These are phyloP conservation scores for Bergia sp. DNA, from an alignment of 92 coral and sea anemone species.

Conservation along the genomic window DNA sequence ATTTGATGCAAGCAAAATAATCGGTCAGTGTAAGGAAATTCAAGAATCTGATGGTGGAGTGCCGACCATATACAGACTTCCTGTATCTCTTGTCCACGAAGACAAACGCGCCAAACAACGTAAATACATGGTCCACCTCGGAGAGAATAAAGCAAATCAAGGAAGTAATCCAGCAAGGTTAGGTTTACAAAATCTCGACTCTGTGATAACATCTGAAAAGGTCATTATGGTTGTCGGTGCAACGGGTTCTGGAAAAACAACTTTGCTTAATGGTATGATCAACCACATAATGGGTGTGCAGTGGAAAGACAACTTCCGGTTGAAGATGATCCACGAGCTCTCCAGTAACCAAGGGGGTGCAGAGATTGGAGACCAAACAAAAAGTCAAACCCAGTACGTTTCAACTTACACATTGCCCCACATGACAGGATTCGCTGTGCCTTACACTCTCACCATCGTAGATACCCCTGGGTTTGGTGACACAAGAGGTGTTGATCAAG, in stretches of 20 bases:
- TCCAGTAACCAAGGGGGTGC: constrained; percentile 46
- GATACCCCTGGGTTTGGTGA: constrained; percentile 62
- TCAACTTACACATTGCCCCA: constrained; percentile 52
- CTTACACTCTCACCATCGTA: constrained; percentile 51
- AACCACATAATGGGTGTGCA: constrained; percentile 52
- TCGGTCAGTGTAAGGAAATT: constrained; percentile 38
- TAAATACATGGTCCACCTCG: constrained; percentile 30
- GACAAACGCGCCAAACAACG: constrained; percentile 28
- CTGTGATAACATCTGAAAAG: constrained; percentile 26
- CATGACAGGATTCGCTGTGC: constrained; percentile 43
- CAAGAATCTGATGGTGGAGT: constrained; percentile 34
- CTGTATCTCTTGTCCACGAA: constrained; percentile 36
- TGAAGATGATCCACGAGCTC: constrained; percentile 56
- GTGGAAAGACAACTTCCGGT: constrained; percentile 49
- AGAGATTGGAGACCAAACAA: constrained; percentile 45
- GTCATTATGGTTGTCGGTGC: constrained; percentile 56
- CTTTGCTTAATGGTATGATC: constrained; percentile 49
- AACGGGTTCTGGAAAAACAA: constrained; percentile 57
- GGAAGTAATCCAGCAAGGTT: background rate
- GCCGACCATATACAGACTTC: constrained; percentile 51
- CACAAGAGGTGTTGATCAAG: constrained; percentile 52
- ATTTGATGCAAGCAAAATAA: constrained; percentile 40
- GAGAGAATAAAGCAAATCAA: background rate
- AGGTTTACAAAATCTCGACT: background rate
- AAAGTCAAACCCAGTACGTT: constrained; percentile 52